Evolutionary conservation across 2,797 vertebrate genomes (phyloP).

Genomic region (Poecile montanus): DNA sequence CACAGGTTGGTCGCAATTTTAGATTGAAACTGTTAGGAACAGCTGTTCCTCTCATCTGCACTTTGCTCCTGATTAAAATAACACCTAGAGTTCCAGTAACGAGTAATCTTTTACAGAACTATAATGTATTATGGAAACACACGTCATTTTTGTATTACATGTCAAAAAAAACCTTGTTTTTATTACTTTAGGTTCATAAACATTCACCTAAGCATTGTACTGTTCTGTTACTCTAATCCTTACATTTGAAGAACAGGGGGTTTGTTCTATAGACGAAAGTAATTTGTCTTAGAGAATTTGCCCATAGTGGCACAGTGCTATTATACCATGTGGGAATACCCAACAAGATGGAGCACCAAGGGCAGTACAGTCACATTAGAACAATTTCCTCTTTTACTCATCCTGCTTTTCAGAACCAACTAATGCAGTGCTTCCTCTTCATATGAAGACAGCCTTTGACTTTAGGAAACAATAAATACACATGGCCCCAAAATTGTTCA

Average conservation of each 20-base stretch:
- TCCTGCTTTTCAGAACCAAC: constrained; percentile 16
- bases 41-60: constrained; percentile 45
- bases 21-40: constrained; percentile 27
- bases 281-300: neutral
- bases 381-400: neutral
- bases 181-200: constrained; percentile 55
- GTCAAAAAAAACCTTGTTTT: constrained; percentile 7
- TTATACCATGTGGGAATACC: fast-evolving
- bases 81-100: constrained; percentile 43
- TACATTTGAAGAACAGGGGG: constrained; percentile 16
- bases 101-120: constrained; percentile 45
- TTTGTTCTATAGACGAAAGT: constrained; percentile 29
- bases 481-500: neutral
- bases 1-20: constrained; percentile 53
- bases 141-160: constrained; percentile 1
- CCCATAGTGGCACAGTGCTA: neutral
- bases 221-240: constrained; percentile 5
- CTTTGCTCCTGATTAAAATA: constrained; percentile 58
- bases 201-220: neutral
- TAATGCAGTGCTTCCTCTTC: neutral
- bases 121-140: constrained; percentile 43
- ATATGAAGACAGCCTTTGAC: constrained; percentile 6
- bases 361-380: neutral
- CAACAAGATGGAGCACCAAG: fast-evolving
- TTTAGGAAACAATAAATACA: neutral